phyloP scores from a whole-genome alignment of 2,797 vertebrate species.

The Sus cebifrons region DNA sequence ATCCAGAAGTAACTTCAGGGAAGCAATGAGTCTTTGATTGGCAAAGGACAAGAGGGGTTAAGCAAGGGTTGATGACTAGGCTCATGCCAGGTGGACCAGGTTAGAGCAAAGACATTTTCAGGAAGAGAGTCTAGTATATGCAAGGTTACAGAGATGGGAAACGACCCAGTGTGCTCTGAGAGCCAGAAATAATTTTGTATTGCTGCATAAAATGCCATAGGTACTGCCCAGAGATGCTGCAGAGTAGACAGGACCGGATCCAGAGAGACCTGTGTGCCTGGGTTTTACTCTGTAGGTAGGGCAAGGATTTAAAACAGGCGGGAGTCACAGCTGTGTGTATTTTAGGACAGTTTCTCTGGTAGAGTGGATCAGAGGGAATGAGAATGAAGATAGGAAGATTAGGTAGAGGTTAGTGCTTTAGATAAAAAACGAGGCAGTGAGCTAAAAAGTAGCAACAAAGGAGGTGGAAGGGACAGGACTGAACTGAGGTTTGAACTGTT shows the following conservation, averaged over 20 bases:
- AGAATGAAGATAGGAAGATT: not conserved
- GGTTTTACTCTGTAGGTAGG: not conserved
- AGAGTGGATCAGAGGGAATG: not conserved
- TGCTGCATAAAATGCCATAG: not conserved
- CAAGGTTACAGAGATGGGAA: not conserved
- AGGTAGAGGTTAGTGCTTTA: not conserved
- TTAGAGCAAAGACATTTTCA: not conserved
- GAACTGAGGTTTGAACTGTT: not conserved
- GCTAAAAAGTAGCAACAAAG: not conserved
- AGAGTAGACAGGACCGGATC: not conserved
- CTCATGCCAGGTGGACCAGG: not conserved
- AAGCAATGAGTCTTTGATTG: conserved; percentile 12
- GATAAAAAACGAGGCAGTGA: not conserved
- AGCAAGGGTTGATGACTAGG: not conserved
- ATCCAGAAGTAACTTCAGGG: not conserved
- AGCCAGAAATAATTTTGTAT: not conserved
- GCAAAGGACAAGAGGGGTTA: not conserved
- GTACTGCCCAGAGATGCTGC: not conserved
- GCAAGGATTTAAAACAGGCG: conserved; percentile 26
- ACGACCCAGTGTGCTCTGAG: not conserved
- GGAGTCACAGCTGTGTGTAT: conserved; percentile 19
- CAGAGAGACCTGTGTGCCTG: not conserved
- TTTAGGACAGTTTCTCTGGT: conserved; percentile 17
- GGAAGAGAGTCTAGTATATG: not conserved
- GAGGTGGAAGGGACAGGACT: not conserved